Base-by-base conservation (phyloP, 2,888 invertebrate species). In the Oligia fasciuncula region DNA sequence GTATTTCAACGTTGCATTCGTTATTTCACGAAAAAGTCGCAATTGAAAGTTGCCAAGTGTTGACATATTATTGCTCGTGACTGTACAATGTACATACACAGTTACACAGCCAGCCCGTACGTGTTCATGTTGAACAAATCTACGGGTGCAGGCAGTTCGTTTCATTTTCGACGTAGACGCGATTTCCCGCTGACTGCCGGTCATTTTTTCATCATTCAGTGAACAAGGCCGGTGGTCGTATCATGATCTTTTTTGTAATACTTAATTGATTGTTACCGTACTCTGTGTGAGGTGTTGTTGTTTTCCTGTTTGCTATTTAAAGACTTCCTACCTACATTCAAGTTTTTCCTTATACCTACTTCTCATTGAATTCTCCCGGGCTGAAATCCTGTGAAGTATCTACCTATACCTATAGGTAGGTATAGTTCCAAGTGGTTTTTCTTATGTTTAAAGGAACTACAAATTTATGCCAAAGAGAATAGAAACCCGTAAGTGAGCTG, bases 61-160 rank as follows among this genome's bases (percentile, higher is more conserved):
- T 29, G 29, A 29, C 29, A 29, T 29, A 29, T 29, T 29, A 29
- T 29, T 29, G 29, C 29, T 29, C 29, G 29, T 29, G 29, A 29
- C 29, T 29, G 29, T 29, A 29, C 29, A 29, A 29, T 71, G 60
- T 57, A 68, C 19, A 17, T 29, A 60, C 72, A 80, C 9, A 62
- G 60, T 40, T 60, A 67, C 77, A 84, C 66, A 57, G 46, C 70
- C 60, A 46, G 17, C 79, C 85, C 85, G 66, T 72, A 83, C 87
- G 80, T 75, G 87, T 84, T 84, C 87, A 80, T 77, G 85, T 79
- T 80, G 80, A 80, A 85, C 87, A 87, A 87, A 87, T 85, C 84
- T 73, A 72, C 80, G 80, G 69, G 80, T 75, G 87, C 74, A 80
- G 87, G 74, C 80, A 87, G 77, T 85, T 87, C 85, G 85, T 80